phyloP scores from a whole-genome alignment of 2,113 vertebrate species.

The Lepus europaeus region DNA sequence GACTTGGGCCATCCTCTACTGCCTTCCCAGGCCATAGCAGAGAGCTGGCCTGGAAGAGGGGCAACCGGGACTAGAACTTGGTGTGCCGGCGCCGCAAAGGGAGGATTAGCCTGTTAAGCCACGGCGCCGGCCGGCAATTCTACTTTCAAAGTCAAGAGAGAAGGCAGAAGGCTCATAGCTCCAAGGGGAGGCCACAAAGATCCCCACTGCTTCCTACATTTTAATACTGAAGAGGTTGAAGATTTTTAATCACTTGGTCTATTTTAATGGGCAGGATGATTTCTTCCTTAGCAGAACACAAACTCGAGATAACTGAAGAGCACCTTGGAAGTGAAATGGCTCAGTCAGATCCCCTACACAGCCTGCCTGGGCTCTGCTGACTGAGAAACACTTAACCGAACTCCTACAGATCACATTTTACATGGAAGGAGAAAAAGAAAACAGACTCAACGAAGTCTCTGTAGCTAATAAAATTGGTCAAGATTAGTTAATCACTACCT shows the following conservation, averaged over 20 bases:
- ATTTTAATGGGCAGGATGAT: not conserved
- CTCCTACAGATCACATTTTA: not conserved
- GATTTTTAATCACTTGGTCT: not conserved
- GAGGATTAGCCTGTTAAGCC: too few relatives aligned
- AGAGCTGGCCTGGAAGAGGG: too few relatives aligned
- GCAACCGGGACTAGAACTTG: too few relatives aligned
- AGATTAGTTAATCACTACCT: not conserved
- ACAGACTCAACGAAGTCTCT: not conserved
- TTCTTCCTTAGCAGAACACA: not conserved
- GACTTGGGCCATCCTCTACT: too few relatives aligned
- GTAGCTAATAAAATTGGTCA: not conserved
- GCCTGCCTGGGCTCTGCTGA: not conserved
- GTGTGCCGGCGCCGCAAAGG: too few relatives aligned
- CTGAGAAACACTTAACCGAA: not conserved
- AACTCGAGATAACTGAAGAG: not conserved
- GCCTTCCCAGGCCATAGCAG: too few relatives aligned
- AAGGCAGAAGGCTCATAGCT: too few relatives aligned
- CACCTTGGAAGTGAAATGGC: not conserved
- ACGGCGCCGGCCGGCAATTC: not conserved
- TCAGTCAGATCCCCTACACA: not conserved
- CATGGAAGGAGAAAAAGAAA: not conserved
- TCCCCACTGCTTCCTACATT: not conserved
- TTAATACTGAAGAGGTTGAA: not conserved
- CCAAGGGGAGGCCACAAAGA: too few relatives aligned
- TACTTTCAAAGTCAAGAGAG: not conserved